These are phyloP conservation scores for Schrankia costaestrigalis DNA, from an alignment of 2,888 invertebrate genomes.

Conservation along the genomic window DNA sequence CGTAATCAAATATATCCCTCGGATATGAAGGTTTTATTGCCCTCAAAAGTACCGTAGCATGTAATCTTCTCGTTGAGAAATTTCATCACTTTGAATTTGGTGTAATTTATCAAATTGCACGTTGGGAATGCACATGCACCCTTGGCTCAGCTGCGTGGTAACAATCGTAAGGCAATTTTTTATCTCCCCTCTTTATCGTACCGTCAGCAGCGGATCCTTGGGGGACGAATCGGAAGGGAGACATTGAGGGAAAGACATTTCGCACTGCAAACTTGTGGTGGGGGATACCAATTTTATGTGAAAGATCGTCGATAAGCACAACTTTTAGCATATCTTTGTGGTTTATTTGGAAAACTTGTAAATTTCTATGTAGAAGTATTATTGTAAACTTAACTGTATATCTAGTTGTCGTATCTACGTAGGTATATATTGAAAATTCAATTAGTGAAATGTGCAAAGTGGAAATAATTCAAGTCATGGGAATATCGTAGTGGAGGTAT, in stretches of 20 bases:
- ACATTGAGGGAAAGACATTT: constrained; percentile 40
- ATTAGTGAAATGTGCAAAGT: constrained; percentile 33
- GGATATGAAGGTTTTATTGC: constrained; percentile 29
- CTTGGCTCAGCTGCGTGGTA: constrained; percentile 64
- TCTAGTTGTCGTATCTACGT: no score
- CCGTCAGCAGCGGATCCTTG: constrained; percentile 55
- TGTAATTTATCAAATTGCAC: constrained; percentile 74
- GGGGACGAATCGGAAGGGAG: constrained; percentile 59
- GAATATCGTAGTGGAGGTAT: constrained; percentile 26
- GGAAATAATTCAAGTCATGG: constrained; percentile 28
- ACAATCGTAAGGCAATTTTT: constrained; percentile 65
- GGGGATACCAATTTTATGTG: constrained; percentile 44
- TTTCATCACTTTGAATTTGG: constrained; percentile 63
- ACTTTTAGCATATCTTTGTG: constrained; percentile 33
- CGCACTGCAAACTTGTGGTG: constrained; percentile 46
- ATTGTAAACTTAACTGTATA: no score
- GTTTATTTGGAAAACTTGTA: constrained; percentile 31
- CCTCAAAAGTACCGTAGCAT: constrained; percentile 26
- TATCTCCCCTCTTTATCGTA: constrained; percentile 52
- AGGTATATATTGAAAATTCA: constrained; percentile 13
- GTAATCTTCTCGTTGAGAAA: constrained; percentile 53
- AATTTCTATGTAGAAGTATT: no score
- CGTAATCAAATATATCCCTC: constrained; percentile 17
- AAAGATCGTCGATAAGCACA: constrained; percentile 50
- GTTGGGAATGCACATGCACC: constrained; percentile 64